Evolutionary conservation across 2,113 vertebrate genomes (phyloP).

Genomic region (Melanerpes aurifrons): DNA sequence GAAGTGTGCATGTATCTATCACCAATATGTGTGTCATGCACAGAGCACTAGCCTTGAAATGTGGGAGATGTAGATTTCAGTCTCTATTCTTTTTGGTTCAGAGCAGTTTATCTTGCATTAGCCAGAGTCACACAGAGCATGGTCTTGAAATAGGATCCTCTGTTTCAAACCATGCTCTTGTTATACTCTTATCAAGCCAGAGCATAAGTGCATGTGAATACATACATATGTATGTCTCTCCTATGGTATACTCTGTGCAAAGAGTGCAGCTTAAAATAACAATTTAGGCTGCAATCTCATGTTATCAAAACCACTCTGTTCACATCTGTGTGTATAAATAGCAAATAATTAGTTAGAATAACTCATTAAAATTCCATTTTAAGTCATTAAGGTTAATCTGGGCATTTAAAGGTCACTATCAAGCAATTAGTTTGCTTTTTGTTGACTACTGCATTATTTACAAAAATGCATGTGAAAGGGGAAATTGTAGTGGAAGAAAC

Average conservation of each 20-base stretch:
- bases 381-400: slow-evolving; percentile 26
- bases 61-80: neutral
- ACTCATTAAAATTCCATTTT: slow-evolving; percentile 29
- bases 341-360: slow-evolving; percentile 1
- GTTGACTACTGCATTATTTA: neutral
- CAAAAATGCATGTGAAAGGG: neutral
- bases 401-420: neutral
- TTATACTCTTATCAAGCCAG: neutral
- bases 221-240: neutral
- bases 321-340: neutral
- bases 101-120: neutral
- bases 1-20: neutral
- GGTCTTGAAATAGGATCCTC: neutral
- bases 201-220: neutral
- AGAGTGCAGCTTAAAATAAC: neutral
- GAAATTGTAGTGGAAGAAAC: neutral
- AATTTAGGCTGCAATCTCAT: neutral
- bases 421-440: slow-evolving; percentile 16
- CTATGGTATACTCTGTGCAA: neutral
- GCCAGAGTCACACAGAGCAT: neutral
- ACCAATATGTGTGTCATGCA: neutral
- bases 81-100: neutral
- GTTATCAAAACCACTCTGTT: neutral
- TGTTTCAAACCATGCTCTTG: neutral
- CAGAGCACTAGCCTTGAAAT: neutral